Evolutionary conservation across 1,140 invertebrate species (phyloP).

Genomic region (Orchesella cincta): DNA sequence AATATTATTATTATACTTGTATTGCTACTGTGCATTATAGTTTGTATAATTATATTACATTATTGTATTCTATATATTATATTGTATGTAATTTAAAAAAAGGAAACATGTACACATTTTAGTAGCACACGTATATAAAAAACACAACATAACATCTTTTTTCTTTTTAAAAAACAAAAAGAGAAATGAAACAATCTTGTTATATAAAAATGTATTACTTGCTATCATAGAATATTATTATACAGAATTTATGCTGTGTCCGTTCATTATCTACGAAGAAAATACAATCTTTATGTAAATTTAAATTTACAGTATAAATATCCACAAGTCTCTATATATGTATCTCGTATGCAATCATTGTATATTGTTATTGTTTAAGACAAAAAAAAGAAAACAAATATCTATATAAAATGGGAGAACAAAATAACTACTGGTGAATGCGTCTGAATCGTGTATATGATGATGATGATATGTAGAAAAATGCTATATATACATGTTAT

Average conservation of each 20-base stretch:
- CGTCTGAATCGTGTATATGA: not conserved
- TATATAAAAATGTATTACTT: too few species aligned
- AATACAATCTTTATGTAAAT: not conserved
- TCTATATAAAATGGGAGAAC: not conserved
- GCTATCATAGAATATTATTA: not conserved
- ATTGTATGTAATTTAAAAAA: not conserved
- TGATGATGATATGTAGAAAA: not conserved
- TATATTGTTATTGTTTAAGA: constrained; percentile 7
- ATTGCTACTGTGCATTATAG: constrained; percentile 24
- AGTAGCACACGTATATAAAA: constrained; percentile 17
- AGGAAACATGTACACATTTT: not conserved
- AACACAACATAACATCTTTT: not conserved
- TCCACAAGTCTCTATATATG: too few species aligned
- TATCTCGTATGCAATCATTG: not conserved
- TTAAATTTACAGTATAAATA: not conserved
- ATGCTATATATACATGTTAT: not conserved
- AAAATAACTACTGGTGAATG: not conserved
- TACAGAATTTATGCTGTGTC: not conserved
- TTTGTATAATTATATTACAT: not conserved
- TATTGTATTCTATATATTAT: not conserved
- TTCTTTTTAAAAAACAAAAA: not conserved
- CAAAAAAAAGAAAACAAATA: not conserved
- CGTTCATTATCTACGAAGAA: not conserved
- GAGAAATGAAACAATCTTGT: not conserved
- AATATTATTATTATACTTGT: not conserved